Percentiles rank a stretch among this genome's conserved stretches.
Evolutionary conservation across 2,113 vertebrate genomes (phyloP).

Genomic region (Eubucco bourcierii): DNA sequence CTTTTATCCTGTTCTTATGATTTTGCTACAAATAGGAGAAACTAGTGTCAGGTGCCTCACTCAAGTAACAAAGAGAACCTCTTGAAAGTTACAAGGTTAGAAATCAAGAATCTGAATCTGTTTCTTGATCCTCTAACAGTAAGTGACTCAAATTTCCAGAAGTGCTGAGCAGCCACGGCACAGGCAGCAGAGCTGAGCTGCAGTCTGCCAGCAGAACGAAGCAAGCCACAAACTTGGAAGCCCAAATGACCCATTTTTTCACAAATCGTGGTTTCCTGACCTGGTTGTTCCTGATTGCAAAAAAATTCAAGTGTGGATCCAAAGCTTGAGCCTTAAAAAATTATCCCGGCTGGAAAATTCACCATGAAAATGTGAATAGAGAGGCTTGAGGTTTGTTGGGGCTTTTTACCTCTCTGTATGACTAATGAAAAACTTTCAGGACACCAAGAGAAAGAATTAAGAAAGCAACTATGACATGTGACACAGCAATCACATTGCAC

Average conservation of each 20-base stretch:
- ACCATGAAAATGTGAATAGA: neutral
- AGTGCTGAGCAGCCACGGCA: neutral
- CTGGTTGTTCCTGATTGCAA: neutral
- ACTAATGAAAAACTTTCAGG: constrained; percentile 33
- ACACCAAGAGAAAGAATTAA: neutral
- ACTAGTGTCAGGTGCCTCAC: neutral
- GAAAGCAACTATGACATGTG: constrained; percentile 11
- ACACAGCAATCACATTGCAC: neutral
- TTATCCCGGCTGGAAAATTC: constrained; percentile 3
- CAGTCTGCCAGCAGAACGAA: constrained; percentile 24
- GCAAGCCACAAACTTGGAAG: constrained; percentile 52
- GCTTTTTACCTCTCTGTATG: neutral
- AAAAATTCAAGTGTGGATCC: constrained; percentile 5
- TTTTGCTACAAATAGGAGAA: neutral
- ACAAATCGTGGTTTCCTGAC: constrained; percentile 45
- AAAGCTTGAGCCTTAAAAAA: constrained; percentile 15
- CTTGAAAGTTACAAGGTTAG: neutral
- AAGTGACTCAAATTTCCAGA: neutral
- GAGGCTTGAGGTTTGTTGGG: neutral
- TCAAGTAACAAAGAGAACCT: neutral
- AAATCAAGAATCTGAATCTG: neutral
- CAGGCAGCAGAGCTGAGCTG: neutral
- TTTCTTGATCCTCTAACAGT: neutral
- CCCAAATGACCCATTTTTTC: neutral
- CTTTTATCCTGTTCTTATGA: neutral